phyloP scores from a whole-genome alignment of 2,888 invertebrate genomes.

The Cerastoderma edule region DNA sequence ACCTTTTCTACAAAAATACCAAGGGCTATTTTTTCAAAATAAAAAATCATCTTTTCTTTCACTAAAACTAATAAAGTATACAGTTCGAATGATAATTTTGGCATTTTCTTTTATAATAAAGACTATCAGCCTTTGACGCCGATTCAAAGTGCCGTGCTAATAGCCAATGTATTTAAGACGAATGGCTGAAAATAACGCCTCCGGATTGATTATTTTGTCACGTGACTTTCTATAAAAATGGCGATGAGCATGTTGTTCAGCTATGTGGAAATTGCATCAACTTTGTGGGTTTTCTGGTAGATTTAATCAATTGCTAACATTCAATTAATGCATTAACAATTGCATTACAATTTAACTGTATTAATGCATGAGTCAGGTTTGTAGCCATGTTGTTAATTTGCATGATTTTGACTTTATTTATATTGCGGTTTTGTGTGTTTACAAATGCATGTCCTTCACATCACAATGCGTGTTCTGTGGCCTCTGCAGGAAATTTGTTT shows the following conservation, averaged over 20 bases:
- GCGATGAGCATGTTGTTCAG: slow-evolving; percentile 53
- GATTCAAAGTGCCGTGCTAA: too few relatives aligned
- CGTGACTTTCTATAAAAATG: slow-evolving; percentile 56
- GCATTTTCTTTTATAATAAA: too few relatives aligned
- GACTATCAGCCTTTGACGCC: too few relatives aligned
- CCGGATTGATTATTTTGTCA: slow-evolving; percentile 34
- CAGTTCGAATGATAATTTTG: too few relatives aligned
- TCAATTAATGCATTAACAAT: not conserved
- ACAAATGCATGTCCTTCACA: slow-evolving; percentile 7
- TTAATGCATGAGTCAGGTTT: slow-evolving; percentile 48
- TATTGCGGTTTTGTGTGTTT: not conserved
- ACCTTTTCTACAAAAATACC: too few relatives aligned
- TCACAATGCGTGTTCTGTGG: too few relatives aligned
- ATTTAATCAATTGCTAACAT: slow-evolving; percentile 25
- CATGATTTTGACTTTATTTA: not conserved
- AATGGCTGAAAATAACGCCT: too few relatives aligned
- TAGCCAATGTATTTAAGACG: too few relatives aligned
- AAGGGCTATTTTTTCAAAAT: too few relatives aligned
- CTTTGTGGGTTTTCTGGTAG: slow-evolving; percentile 26
- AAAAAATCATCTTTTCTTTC: too few relatives aligned
- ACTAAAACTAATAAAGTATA: too few relatives aligned
- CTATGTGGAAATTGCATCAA: slow-evolving; percentile 44
- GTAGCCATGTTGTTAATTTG: slow-evolving; percentile 19
- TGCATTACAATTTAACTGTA: slow-evolving; percentile 19
- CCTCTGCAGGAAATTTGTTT: too few relatives aligned